Base-by-base conservation (phyloP, 1,140 invertebrate genomes). In the Brachionus calyciflorus region DNA sequence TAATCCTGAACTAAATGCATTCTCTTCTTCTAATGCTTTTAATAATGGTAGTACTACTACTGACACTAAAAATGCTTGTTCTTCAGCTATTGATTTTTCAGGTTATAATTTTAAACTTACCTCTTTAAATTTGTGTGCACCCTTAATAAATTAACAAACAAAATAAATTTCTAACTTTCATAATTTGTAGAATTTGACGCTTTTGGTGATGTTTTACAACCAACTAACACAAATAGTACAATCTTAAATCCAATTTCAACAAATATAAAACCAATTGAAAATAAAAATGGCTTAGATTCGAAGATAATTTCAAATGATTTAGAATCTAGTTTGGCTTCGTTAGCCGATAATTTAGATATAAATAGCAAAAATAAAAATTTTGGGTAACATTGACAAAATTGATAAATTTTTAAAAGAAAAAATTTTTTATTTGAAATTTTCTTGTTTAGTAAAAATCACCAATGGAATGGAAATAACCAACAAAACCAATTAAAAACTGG, bases 281-380 rank as follows among this genome's bases (percentile, higher is more conserved):
- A 37, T 49, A 65, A 41, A 65, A 44, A 19, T 24, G 44, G 44
- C 14, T 33, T 33, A 28, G 69, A 73, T 5, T 14, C 41, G 3
- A 73, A 73, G 12, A 49, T 73, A 37, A 49, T 73, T 51, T 73
- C 46, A 24, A 73, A 73, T 41, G 69, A 73, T 21, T 55, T 73
- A 24, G 69, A 73, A 28, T 73, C 69, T 19, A 73, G 69, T 55
- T 49, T 73, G 28, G 69, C 69, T 30, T 73, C 69, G 51, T 55
- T 73, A n/a, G 69, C 69, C 24, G 46, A 49, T 28, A 73, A 73
- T 51, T 49, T 73, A 40, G 69, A 73, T 40, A 73, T 73, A 1
- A 73, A 73, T 41, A 33, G 28, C 21, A 73, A 73, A 41, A 73
- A 55, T 30, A 73, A 73, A 49, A 49, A 37, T 28, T 73, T 73